Conservation (phyloP, 2,113 vertebrate species). For the Falcunculus frontatus region DNA sequence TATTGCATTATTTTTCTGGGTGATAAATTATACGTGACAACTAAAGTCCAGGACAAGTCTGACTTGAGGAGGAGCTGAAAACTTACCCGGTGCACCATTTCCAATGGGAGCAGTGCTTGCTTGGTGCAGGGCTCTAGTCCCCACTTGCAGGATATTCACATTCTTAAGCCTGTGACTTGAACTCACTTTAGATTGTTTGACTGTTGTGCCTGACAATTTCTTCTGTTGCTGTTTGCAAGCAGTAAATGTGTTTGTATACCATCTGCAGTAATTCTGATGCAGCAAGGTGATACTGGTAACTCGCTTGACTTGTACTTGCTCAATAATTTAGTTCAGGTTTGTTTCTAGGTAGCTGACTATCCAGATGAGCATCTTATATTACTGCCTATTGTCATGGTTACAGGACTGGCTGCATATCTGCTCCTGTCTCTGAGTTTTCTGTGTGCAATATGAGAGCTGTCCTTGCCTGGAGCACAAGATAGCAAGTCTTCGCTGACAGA, state of each 20-base stretch:
- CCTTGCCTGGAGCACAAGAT: not conserved
- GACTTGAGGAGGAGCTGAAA: not conserved
- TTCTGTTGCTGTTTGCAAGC: not conserved
- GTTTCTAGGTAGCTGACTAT: not conserved
- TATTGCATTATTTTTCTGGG: not conserved
- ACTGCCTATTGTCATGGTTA: slow-evolving; percentile 17
- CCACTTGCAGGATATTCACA: not conserved
- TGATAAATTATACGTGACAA: not conserved
- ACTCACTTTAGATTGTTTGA: not conserved
- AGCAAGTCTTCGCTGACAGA: not conserved
- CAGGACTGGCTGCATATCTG: not conserved
- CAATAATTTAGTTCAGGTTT: slow-evolving; percentile 17
- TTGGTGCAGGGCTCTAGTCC: not conserved
- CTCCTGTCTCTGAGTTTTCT: not conserved
- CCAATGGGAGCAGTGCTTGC: not conserved
- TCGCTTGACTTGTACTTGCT: not conserved
- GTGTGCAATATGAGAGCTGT: not conserved
- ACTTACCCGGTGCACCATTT: not conserved
- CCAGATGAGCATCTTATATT: not conserved
- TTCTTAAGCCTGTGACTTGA: not conserved
- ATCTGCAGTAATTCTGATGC: not conserved
- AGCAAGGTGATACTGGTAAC: not conserved
- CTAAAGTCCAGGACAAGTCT: not conserved
- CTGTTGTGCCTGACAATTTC: not conserved
- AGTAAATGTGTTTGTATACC: not conserved